These are phyloP conservation scores for Nomada goodeniana DNA, from an alignment of 2,888 invertebrate genomes.

Conservation along the genomic window DNA sequence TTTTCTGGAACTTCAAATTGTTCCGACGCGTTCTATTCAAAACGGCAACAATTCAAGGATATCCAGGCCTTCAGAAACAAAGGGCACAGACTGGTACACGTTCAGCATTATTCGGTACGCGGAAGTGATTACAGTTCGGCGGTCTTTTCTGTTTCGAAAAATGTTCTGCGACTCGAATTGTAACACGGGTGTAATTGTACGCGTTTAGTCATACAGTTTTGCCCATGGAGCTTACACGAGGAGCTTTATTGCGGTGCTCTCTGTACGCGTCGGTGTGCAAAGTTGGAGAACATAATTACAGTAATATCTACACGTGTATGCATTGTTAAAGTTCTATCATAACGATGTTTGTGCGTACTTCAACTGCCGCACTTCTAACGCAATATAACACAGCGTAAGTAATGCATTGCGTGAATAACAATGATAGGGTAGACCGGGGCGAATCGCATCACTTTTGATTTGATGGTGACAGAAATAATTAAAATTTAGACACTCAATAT, in stretches of 20 bases:
- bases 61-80: neutral
- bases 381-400: too few species aligned
- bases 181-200: neutral
- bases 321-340: neutral
- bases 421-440: too few species aligned
- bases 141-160: neutral
- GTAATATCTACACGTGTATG: too few species aligned
- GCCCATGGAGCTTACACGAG: too few species aligned
- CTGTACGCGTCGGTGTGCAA: too few species aligned
- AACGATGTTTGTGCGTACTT: neutral
- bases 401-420: too few species aligned
- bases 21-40: neutral
- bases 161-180: neutral
- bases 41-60: neutral
- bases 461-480: too few species aligned
- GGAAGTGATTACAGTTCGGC: constrained; percentile 3
- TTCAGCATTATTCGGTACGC: neutral
- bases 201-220: too few species aligned
- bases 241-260: too few species aligned
- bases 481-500: too few species aligned
- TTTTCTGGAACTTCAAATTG: neutral
- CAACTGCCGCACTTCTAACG: neutral
- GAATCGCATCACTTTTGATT: too few species aligned
- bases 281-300: too few species aligned
- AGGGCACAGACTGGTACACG: neutral